A percentile compares a stretch with the other conserved stretches of the same genome.
These are phyloP conservation scores for Cantharis rufa DNA, from an alignment of 2,888 invertebrate species.

Conservation along the genomic window DNA sequence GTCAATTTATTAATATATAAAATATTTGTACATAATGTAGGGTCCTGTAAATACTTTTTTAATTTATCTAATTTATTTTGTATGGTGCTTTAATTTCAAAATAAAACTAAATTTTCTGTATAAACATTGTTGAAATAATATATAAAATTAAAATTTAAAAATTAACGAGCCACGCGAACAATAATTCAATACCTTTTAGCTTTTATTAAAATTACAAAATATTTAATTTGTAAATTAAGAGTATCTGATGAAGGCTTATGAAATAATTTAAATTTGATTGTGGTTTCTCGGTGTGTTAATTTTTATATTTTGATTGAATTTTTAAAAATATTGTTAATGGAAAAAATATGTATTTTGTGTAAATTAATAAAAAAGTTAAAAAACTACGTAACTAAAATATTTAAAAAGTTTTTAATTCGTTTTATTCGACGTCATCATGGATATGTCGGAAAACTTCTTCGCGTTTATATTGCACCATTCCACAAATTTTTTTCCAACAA, in stretches of 20 bases:
- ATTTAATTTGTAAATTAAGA: no score
- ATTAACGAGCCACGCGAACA: background rate
- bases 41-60: background rate
- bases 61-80: background rate
- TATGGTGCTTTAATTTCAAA: background rate
- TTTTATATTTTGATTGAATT: background rate
- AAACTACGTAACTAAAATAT: background rate
- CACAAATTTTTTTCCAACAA: constrained; percentile 62
- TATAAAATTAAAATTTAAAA: background rate
- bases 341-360: background rate
- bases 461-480: constrained; percentile 59
- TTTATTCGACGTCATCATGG: constrained; percentile 36
- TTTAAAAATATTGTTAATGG: background rate
- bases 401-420: background rate
- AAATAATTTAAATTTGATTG: background rate
- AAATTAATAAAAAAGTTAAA: background rate
- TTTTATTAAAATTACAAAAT: no score
- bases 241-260: no score
- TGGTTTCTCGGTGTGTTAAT: background rate
- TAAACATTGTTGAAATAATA: background rate
- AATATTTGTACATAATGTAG: background rate
- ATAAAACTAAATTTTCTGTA: background rate
- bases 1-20: background rate
- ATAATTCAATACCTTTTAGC: no score
- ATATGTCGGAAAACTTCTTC: constrained; percentile 47